These are phyloP conservation scores for Caenorhabditis sp. DNA, from an alignment of 2,888 invertebrate species.

Conservation along the genomic window DNA sequence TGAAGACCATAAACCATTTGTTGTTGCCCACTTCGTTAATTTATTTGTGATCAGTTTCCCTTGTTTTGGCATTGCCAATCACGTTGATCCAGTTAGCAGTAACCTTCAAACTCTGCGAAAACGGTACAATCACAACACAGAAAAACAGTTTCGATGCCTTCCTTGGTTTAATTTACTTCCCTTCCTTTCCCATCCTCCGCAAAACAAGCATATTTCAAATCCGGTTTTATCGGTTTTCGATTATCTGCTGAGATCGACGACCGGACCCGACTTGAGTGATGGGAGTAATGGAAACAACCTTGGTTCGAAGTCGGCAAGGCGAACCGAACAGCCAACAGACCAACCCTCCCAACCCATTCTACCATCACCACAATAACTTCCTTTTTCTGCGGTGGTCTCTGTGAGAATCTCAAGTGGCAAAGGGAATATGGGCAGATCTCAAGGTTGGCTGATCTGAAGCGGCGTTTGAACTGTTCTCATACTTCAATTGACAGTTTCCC, in stretches of 20 bases:
- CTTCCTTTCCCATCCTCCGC: background rate
- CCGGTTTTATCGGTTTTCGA: conserved; percentile 42
- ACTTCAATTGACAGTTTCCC: too few species aligned
- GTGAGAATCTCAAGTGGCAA: conserved; percentile 30
- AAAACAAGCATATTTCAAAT: conserved; percentile 18
- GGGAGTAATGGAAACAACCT: conserved; percentile 44
- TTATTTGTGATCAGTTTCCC: background rate
- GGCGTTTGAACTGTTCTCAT: conserved; percentile 26
- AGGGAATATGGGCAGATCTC: conserved; percentile 30
- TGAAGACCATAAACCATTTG: too few species aligned
- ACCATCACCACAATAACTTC: conserved; percentile 21
- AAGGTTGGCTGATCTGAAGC: background rate
- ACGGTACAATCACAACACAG: conserved; percentile 11
- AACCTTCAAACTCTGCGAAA: conserved; percentile 29
- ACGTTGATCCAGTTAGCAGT: conserved; percentile 3
- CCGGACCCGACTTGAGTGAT: conserved; percentile 23
- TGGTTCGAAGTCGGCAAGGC: conserved; percentile 34
- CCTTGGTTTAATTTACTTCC: too few species aligned
- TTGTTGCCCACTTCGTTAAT: too few species aligned
- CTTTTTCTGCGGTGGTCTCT: conserved; percentile 35
- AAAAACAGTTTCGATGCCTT: conserved; percentile 2
- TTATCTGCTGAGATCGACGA: conserved; percentile 33
- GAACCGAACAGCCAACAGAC: background rate
- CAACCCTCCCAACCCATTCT: background rate
- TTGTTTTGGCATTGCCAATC: background rate